Percentiles rank a stretch among this genome's conserved stretches.
phyloP scores from a whole-genome alignment of 2,797 vertebrate genomes.

The Lepus townsendii region DNA sequence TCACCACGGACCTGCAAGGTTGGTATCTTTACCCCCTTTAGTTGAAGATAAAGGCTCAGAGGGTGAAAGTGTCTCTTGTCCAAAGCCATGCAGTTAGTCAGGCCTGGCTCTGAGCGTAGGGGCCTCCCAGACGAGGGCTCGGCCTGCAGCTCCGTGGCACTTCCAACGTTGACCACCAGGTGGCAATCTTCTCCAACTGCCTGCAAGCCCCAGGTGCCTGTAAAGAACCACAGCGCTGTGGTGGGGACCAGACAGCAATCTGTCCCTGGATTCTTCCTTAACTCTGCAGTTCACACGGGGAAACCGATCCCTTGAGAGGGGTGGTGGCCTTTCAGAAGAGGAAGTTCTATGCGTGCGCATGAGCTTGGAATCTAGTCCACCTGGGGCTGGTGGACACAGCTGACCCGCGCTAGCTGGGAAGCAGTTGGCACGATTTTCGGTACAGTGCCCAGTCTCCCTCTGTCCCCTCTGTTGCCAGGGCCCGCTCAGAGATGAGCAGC shows the following conservation, averaged over 20 bases:
- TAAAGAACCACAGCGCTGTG: background rate
- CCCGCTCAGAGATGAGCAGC: background rate
- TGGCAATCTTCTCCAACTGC: conserved; percentile 65
- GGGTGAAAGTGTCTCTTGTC: background rate
- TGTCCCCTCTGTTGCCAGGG: background rate
- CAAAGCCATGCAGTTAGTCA: background rate
- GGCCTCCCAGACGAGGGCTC: background rate
- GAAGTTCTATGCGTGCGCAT: background rate
- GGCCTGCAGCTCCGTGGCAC: background rate
- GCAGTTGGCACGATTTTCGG: background rate
- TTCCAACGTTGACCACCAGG: conserved; percentile 65
- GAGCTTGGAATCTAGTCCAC: background rate
- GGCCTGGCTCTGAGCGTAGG: background rate
- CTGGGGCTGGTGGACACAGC: background rate
- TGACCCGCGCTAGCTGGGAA: background rate
- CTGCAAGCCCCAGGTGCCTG: background rate
- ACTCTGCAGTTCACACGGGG: background rate
- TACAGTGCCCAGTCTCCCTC: background rate
- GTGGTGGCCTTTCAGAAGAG: background rate
- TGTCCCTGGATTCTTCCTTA: conserved; percentile 22
- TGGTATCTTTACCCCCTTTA: background rate
- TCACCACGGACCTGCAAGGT: background rate
- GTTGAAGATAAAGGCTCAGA: conserved; percentile 8
- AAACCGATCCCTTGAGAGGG: background rate
- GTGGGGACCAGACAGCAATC: background rate